Evolutionary conservation across 1,140 invertebrate species (phyloP), one percentile per base, ranked within the genome.

Genomic region (Nylanderia fulva): DNA sequence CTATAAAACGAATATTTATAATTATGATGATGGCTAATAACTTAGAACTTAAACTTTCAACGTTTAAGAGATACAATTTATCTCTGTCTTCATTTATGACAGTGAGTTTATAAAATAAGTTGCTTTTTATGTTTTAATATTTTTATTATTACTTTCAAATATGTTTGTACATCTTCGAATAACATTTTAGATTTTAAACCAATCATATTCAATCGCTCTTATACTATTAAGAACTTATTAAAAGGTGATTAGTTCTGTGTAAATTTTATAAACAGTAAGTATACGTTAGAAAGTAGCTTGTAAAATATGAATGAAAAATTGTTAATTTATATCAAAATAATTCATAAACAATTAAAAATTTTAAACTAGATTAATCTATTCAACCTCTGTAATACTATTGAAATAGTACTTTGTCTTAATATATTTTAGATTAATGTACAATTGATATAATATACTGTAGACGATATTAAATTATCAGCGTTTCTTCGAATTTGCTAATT

Each of bases 81-180:
- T 89, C 86, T 33, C 21, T 90, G 24, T 60, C 87, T 29, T 88
- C 87, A 2, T 88, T 92, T 0, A 88, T 83, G 86, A 72, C 71
- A 76, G 86, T 86, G 33, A 90, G 84, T 68, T 27, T 24, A 13
- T 42, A 56, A 45, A 0, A n/a, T n/a, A n/a, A n/a, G n/a, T n/a
- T n/a, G 3, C 9, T 21, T 13, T 6, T 15, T n/a, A 2, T 24
- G 3, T 54, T 33, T 15, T 54, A 56, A 2, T 15, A 15, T 3
- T 24, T 56, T 2, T 18, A 24, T 29, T 39, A n/a, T 13, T 39
- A 56, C 27, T 56, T 7, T 24, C 13, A 45, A 45, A 45, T 42
- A 56, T 61, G 18, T 7, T 13, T 29, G 1, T 33, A 29, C 6
- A 39, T 71, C 42, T 42, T 69, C 6, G 13, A 21, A 36, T 72